These are phyloP conservation scores for Lagocephalus sceleratus DNA, from an alignment of 2,797 vertebrate genomes.

Conservation along the genomic window DNA sequence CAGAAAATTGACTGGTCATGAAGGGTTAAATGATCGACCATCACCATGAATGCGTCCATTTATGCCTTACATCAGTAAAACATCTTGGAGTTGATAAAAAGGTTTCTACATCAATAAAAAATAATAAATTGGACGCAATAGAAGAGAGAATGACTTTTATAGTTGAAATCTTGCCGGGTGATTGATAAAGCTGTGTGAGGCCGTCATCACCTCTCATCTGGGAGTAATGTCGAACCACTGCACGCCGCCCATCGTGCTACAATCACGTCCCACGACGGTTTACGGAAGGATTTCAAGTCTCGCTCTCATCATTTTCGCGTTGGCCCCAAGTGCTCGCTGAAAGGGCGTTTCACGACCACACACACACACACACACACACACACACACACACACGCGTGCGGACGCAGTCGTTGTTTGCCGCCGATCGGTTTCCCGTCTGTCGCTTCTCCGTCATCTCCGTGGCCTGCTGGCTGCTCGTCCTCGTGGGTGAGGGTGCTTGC, in stretches of 20 bases:
- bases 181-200: too few species aligned
- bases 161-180: too few species aligned
- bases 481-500: slow-evolving; percentile 38
- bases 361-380: slow-evolving; percentile 11
- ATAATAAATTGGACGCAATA: too few species aligned
- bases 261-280: background rate
- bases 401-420: slow-evolving; percentile 22
- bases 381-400: slow-evolving; percentile 9
- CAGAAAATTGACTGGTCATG: too few species aligned
- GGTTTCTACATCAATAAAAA: too few species aligned
- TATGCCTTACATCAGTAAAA: too few species aligned
- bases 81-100: too few species aligned
- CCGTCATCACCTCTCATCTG: background rate
- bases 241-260: too few species aligned
- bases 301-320: slow-evolving; percentile 19
- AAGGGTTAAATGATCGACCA: too few species aligned
- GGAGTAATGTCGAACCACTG: too few species aligned
- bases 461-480: slow-evolving; percentile 11
- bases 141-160: too few species aligned
- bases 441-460: slow-evolving; percentile 1
- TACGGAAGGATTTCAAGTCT: background rate
- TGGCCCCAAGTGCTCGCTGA: slow-evolving; percentile 31
- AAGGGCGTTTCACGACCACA: slow-evolving; percentile 10
- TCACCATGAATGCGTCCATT: too few species aligned
- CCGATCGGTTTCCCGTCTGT: slow-evolving; percentile 18